These are phyloP conservation scores for Hippocampus mohnikei DNA, from an alignment of 2,113 vertebrate species.

Conservation along the genomic window DNA sequence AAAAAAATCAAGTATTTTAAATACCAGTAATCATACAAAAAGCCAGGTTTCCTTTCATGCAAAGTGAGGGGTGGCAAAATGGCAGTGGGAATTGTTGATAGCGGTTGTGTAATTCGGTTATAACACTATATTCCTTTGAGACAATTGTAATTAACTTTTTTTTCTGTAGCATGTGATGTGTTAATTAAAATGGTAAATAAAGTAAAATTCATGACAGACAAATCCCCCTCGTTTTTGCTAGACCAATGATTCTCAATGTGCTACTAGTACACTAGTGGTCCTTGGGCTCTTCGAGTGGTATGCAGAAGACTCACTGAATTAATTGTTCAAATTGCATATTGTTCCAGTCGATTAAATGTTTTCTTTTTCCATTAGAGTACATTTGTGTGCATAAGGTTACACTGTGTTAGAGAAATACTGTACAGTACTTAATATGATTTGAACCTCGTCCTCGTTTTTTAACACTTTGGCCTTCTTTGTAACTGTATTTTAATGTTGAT, in stretches of 20 bases:
- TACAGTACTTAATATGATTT: no score
- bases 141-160: slow-evolving; percentile 75
- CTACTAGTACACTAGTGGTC: no score
- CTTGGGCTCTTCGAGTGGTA: no score
- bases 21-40: slow-evolving; percentile 46
- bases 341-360: no score
- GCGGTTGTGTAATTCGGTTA: slow-evolving; percentile 93
- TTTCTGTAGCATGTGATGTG: slow-evolving; percentile 96
- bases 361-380: no score
- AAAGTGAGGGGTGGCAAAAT: slow-evolving; percentile 64
- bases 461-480: no score
- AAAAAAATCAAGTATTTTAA: slow-evolving; percentile 60
- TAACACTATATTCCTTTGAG: slow-evolving; percentile 96
- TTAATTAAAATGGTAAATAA: slow-evolving; percentile 93
- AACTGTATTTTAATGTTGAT: no score
- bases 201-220: slow-evolving; percentile 63
- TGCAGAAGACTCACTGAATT: no score
- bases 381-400: no score
- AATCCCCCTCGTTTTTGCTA: background rate
- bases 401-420: no score
- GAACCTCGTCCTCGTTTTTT: no score
- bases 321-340: no score
- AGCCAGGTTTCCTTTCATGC: slow-evolving; percentile 47
- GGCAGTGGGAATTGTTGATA: slow-evolving; percentile 66
- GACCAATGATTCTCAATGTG: background rate